Percentiles rank a stretch among this genome's conserved stretches.
Evolutionary conservation across 2,113 vertebrate species (phyloP).

Genomic region (Ramphastos sulfuratus): DNA sequence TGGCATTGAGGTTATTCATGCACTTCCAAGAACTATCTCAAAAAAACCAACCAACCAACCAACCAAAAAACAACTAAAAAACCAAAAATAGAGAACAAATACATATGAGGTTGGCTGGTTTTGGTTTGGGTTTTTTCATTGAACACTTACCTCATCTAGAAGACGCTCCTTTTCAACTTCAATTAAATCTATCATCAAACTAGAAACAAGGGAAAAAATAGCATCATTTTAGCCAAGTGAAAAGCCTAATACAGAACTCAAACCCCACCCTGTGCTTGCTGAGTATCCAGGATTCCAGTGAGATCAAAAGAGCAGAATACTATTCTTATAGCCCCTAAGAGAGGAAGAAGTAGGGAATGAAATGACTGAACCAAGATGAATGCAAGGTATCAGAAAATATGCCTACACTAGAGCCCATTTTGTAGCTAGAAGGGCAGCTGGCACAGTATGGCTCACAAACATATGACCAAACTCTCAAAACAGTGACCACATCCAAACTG

Average conservation of each 20-base stretch:
- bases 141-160: constrained; percentile 85
- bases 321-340: neutral
- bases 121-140: neutral
- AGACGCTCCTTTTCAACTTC: constrained; percentile 88
- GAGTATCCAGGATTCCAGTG: neutral
- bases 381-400: neutral
- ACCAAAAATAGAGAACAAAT: neutral
- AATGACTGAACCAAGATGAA: neutral
- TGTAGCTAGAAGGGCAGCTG: neutral
- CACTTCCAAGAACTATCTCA: neutral
- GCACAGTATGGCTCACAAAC: neutral
- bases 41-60: neutral
- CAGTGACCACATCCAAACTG: neutral
- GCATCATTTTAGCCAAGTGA: constrained; percentile 18
- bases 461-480: neutral
- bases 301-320: neutral
- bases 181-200: constrained; percentile 82
- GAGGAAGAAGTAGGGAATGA: neutral
- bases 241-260: neutral
- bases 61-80: neutral
- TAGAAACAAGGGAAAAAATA: constrained; percentile 56
- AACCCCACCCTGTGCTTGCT: neutral
- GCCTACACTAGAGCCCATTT: neutral
- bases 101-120: too few relatives aligned
- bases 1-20: neutral